Percentiles rank a stretch among this genome's conserved stretches.
phyloP scores from a whole-genome alignment of 2,888 invertebrate species.

The Peribatodes rhomboidaria region DNA sequence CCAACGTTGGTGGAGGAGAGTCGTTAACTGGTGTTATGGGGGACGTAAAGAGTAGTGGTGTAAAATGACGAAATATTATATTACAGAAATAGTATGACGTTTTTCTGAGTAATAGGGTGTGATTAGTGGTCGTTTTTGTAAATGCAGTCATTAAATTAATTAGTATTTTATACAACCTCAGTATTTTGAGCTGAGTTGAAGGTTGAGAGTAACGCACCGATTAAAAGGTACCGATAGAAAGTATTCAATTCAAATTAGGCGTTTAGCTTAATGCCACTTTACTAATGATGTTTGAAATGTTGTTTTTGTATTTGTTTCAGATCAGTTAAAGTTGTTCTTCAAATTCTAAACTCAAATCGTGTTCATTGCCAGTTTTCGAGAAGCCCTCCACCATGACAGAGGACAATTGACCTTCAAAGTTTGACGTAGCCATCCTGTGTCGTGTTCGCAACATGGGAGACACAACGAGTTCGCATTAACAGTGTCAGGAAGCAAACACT shows the following conservation, averaged over 20 bases:
- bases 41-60: not conserved
- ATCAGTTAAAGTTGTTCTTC: constrained; percentile 38
- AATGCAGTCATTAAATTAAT: not conserved
- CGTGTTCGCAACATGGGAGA: constrained; percentile 38
- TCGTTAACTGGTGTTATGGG: constrained; percentile 16
- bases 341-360: constrained; percentile 17
- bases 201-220: constrained; percentile 1
- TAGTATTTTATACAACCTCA: not conserved
- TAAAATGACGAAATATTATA: not conserved
- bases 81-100: not conserved
- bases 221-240: not conserved
- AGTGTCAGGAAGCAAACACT: constrained; percentile 65
- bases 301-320: constrained; percentile 64
- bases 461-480: constrained; percentile 53
- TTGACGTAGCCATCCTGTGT: constrained; percentile 35
- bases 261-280: too few species aligned
- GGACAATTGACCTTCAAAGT: constrained; percentile 68
- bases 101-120: not conserved
- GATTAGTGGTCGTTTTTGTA: not conserved
- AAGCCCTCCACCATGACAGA: constrained; percentile 68
- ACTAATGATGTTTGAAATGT: not conserved
- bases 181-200: not conserved
- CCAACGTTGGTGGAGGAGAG: not conserved
- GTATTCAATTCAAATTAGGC: not conserved
- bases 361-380: constrained; percentile 18